Evolutionary conservation across 2,113 vertebrate genomes (phyloP).

Genomic region (Gnathonemus echidnorhynchus): DNA sequence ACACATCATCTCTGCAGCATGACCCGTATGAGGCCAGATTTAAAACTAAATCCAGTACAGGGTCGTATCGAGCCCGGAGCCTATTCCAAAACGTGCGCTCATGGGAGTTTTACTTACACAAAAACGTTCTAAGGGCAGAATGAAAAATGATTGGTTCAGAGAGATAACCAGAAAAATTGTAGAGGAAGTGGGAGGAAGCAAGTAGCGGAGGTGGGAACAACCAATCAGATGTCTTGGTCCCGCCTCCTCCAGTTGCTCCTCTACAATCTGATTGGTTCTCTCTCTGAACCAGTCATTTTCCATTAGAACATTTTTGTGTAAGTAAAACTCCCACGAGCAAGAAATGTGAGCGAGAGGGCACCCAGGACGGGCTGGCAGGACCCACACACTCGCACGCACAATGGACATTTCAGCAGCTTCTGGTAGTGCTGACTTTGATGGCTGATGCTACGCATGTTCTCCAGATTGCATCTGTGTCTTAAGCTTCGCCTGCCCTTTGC

Average conservation of each 20-base stretch:
- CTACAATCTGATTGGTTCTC: background rate
- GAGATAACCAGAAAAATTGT: background rate
- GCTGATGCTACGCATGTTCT: background rate
- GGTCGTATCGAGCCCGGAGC: background rate
- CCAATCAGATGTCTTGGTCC: background rate
- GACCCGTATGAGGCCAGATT: background rate
- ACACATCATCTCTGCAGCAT: background rate
- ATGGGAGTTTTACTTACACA: background rate
- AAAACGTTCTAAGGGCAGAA: background rate
- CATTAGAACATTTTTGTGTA: background rate
- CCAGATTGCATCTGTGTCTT: background rate
- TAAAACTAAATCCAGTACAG: background rate
- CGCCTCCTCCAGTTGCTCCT: background rate
- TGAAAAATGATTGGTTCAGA: background rate
- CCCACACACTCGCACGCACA: background rate
- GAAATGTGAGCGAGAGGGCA: background rate
- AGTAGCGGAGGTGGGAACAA: no score
- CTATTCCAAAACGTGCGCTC: background rate
- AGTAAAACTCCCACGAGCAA: background rate
- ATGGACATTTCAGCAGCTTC: background rate
- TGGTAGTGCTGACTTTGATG: background rate
- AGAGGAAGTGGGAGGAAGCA: background rate
- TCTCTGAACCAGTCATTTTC: background rate
- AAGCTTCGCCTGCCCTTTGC: background rate
- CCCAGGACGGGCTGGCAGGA: background rate